Conservation (phyloP, 2,113 vertebrate genomes). For the Cyanoderma ruficeps region DNA sequence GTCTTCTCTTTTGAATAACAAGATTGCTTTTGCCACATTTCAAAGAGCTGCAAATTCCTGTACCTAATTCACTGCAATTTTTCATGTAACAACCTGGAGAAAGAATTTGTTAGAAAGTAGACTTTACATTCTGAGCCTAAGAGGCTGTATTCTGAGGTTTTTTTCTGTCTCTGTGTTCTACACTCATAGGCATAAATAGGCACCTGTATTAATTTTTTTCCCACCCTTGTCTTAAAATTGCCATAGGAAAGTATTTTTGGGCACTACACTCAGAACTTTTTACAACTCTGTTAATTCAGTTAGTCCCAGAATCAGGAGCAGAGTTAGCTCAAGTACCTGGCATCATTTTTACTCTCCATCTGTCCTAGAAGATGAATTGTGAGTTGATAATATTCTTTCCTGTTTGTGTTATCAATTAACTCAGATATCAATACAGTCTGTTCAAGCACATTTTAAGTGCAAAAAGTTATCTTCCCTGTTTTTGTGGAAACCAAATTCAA, state of each 20-base stretch:
- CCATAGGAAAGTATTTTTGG: constrained; percentile 23
- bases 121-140: background rate
- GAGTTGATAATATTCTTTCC: background rate
- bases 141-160: background rate
- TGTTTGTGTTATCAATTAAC: background rate
- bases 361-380: background rate
- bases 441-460: background rate
- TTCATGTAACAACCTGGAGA: background rate
- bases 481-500: background rate
- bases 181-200: background rate
- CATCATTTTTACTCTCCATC: background rate
- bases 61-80: background rate
- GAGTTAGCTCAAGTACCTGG: background rate
- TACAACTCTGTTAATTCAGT: background rate
- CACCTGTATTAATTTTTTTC: constrained; percentile 7
- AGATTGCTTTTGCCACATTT: background rate
- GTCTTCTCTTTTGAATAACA: background rate
- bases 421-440: background rate
- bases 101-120: background rate
- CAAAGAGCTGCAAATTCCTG: background rate
- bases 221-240: background rate
- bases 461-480: background rate
- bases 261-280: background rate
- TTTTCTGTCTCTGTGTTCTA: background rate
- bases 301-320: background rate